Conservation (phyloP, 2,113 vertebrate genomes). For the Ptilonorhynchus violaceus region DNA sequence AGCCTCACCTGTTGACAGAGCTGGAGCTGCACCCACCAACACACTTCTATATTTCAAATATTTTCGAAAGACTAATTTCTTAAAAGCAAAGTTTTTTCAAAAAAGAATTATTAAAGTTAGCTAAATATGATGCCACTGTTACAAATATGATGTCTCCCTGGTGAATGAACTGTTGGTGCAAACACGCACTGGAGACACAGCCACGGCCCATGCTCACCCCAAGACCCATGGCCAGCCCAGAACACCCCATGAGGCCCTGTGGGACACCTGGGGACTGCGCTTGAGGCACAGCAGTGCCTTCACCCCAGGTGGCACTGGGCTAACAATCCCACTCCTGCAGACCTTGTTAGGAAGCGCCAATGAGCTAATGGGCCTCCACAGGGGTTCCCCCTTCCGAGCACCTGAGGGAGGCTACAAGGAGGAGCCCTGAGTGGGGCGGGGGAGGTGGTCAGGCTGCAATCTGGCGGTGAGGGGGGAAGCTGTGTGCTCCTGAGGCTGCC, state of each 20-base stretch:
- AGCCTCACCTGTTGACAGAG: not conserved
- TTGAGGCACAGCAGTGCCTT: too few species aligned
- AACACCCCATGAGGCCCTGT: accelerated
- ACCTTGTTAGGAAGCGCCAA: not conserved
- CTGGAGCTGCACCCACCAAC: not conserved
- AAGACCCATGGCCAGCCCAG: accelerated
- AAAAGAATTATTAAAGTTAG: not conserved
- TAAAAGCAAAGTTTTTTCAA: not conserved
- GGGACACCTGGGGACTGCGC: accelerated
- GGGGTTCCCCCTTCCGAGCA: not conserved
- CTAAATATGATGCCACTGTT: not conserved
- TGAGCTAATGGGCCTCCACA: accelerated
- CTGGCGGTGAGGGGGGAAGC: accelerated
- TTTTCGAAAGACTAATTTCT: not conserved
- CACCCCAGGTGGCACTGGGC: not conserved
- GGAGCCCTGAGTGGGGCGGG: too few species aligned
- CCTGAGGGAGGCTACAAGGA: not conserved
- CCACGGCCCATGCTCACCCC: accelerated
- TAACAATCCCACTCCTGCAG: not conserved
- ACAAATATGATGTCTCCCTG: accelerated
- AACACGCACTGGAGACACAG: accelerated
- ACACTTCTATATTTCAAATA: not conserved
- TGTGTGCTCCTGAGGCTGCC: accelerated
- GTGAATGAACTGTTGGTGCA: not conserved
- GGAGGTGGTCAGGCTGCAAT: accelerated